Evolutionary conservation across 2,113 vertebrate genomes (phyloP).

Genomic region (Hyaena hyaena): DNA sequence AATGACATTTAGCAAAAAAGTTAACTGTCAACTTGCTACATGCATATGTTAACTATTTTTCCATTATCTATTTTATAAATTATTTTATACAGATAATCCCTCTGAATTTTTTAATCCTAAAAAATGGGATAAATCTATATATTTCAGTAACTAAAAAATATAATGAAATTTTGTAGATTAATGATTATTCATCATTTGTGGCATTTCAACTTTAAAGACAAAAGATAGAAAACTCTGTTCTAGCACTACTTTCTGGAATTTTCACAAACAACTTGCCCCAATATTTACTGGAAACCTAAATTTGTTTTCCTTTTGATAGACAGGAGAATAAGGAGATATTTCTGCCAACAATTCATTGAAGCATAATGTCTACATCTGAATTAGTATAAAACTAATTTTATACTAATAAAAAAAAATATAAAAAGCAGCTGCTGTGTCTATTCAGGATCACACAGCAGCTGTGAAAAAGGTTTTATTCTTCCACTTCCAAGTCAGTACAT

Average conservation of each 20-base stretch:
- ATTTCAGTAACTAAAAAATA: not conserved
- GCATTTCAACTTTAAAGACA: not conserved
- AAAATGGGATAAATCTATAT: not conserved
- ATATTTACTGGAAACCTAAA: constrained; percentile 65
- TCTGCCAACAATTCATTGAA: constrained; percentile 44
- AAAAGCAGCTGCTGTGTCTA: constrained; percentile 32
- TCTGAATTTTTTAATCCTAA: not conserved
- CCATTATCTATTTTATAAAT: not conserved
- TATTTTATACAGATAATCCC: not conserved
- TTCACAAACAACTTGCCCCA: constrained; percentile 40
- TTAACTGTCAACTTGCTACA: not conserved
- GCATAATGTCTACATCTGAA: constrained; percentile 53
- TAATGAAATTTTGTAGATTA: not conserved
- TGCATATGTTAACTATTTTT: not conserved
- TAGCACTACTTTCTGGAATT: constrained; percentile 25
- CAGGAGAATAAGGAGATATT: constrained; percentile 49
- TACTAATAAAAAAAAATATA: no score
- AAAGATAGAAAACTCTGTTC: not conserved
- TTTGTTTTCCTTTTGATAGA: constrained; percentile 51
- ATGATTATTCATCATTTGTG: not conserved
- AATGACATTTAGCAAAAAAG: not conserved
- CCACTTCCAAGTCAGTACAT: constrained; percentile 39
- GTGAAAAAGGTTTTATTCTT: constrained; percentile 33
- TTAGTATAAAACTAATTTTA: not conserved
- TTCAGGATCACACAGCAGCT: constrained; percentile 60